These are phyloP conservation scores for Chondrilla cf. caribensis DNA, from an alignment of 37 sponge, comb jelly and placozoan species.

Conservation along the genomic window DNA sequence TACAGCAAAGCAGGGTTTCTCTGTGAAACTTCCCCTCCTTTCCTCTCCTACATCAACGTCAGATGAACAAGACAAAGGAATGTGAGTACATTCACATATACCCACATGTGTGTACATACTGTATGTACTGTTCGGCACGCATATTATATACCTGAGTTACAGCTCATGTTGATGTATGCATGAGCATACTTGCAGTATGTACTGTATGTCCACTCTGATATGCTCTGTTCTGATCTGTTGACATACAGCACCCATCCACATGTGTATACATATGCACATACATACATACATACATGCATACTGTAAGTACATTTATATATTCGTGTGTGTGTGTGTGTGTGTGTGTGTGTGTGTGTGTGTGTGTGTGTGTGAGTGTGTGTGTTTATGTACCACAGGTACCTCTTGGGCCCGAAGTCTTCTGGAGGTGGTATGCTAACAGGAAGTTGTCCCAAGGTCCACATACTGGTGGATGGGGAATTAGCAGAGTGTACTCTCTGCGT, in stretches of 20 bases:
- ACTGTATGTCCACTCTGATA: too few relatives aligned
- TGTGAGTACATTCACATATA: background rate
- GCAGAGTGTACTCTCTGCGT: constrained; percentile 54
- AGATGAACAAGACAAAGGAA: background rate
- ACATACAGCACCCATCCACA: too few relatives aligned
- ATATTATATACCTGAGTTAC: too few relatives aligned
- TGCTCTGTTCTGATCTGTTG: too few relatives aligned
- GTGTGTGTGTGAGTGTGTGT: too few relatives aligned
- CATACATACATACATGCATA: too few relatives aligned
- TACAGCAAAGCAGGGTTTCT: background rate
- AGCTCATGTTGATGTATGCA: too few relatives aligned
- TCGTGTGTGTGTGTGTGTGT: too few relatives aligned
- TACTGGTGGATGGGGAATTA: constrained; percentile 52
- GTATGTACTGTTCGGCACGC: too few relatives aligned
- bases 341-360: too few relatives aligned
- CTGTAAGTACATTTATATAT: background rate
- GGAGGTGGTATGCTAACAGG: background rate
- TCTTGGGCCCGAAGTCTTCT: background rate
- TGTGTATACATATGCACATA: background rate
- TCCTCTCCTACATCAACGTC: background rate
- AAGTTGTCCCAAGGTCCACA: constrained; percentile 46
- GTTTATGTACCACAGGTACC: constrained; percentile 16
- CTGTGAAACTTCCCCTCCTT: background rate
- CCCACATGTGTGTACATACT: background rate
- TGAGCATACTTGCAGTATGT: too few relatives aligned